Percentiles rank a stretch among this genome's conserved stretches.
phyloP scores from a whole-genome alignment of 2,888 invertebrate genomes.

The Anodontia alba region DNA sequence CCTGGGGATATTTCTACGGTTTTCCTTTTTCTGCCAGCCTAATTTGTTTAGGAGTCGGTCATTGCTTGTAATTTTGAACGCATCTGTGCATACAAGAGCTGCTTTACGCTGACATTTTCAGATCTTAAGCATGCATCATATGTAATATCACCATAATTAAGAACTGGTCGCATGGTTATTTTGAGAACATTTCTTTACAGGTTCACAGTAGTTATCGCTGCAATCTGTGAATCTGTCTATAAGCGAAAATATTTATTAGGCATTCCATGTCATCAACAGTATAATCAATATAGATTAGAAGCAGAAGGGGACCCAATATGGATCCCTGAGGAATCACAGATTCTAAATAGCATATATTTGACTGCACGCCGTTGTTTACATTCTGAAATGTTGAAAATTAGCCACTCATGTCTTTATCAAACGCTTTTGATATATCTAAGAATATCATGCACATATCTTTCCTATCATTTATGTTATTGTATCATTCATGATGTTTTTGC shows the following conservation, averaged over 20 bases:
- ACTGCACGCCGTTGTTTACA: neutral
- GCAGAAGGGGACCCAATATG: neutral
- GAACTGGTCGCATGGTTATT: neutral
- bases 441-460: neutral
- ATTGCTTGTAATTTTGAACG: neutral
- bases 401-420: neutral
- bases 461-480: constrained; percentile 9
- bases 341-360: neutral
- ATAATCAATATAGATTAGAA: neutral
- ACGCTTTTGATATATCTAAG: neutral
- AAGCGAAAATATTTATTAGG: neutral
- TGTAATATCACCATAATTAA: neutral
- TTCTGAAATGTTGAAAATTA: neutral
- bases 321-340: neutral
- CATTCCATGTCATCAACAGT: constrained; percentile 9
- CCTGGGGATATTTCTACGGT: too few species aligned
- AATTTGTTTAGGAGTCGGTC: too few species aligned
- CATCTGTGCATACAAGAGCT: neutral
- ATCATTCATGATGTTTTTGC: too few species aligned
- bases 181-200: neutral
- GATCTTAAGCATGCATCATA: constrained; percentile 4
- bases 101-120: constrained; percentile 8
- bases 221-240: neutral
- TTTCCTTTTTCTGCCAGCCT: too few species aligned
- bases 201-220: neutral